Conservation (phyloP, 2,797 vertebrate species). For the Mionectes olivaceus region DNA sequence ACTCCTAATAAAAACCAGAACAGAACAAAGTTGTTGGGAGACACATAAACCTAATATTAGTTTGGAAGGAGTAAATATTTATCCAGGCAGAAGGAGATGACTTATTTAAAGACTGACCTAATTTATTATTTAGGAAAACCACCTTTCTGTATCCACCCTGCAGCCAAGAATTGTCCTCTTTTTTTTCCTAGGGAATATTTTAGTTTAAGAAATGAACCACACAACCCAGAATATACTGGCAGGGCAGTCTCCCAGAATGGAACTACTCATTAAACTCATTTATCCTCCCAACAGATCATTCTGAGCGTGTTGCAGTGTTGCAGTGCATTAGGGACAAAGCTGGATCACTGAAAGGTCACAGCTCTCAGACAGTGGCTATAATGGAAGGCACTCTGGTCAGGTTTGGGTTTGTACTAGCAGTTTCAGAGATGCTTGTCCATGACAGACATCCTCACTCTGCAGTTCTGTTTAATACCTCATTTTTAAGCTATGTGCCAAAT, state of each 20-base stretch:
- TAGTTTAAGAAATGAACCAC: constrained; percentile 31
- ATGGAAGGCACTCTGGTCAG: background rate
- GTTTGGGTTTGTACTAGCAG: background rate
- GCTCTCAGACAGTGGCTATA: background rate
- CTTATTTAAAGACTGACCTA: constrained; percentile 59
- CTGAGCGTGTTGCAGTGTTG: background rate
- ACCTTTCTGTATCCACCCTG: constrained; percentile 25
- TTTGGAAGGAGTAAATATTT: constrained; percentile 60
- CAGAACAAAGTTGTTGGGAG: constrained; percentile 23
- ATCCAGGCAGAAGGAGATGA: constrained; percentile 12
- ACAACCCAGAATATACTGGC: constrained; percentile 31
- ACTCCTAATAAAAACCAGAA: constrained; percentile 38
- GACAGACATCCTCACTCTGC: background rate
- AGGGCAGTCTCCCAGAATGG: constrained; percentile 36
- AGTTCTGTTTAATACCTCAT: background rate
- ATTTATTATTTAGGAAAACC: constrained; percentile 62
- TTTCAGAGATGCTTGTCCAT: background rate
- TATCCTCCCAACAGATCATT: constrained; percentile 25
- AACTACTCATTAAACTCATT: constrained; percentile 62
- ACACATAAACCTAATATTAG: constrained; percentile 33
- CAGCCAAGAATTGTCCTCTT: constrained; percentile 30
- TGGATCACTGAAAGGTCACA: constrained; percentile 26
- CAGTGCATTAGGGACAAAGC: background rate
- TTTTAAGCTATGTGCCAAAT: background rate
- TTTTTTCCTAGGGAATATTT: constrained; percentile 1